A percentile compares a stretch with the other conserved stretches of the same genome.
Conservation (phyloP, 53 echinoderm and acorn worm species). For the Stichopus horrens region DNA sequence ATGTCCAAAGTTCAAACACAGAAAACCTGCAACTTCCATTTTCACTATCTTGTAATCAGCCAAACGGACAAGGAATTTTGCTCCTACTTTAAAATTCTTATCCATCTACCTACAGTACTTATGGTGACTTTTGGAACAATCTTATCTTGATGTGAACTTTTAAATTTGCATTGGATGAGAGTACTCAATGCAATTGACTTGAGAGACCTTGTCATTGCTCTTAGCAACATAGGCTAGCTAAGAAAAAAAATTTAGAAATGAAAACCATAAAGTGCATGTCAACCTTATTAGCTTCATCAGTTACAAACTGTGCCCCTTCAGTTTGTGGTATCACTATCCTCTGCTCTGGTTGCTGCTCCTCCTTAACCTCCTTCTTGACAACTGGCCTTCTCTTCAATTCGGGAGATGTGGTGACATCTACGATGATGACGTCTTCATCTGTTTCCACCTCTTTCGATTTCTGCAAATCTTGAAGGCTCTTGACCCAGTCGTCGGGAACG, state of each 20-base stretch:
- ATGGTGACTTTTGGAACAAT: too few species aligned
- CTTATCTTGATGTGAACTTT: too few species aligned
- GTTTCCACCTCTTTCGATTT: constrained; percentile 13
- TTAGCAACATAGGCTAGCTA: neutral
- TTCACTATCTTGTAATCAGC: too few species aligned
- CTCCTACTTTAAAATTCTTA: too few species aligned
- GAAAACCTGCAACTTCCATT: too few species aligned
- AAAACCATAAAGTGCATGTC: neutral
- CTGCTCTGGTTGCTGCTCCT: constrained; percentile 12
- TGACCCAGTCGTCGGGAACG: constrained; percentile 56
- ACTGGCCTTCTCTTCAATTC: constrained; percentile 7
- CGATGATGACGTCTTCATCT: constrained; percentile 67
- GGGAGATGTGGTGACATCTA: constrained; percentile 59
- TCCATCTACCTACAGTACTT: too few species aligned
- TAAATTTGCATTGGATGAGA: too few species aligned
- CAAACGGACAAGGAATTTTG: too few species aligned
- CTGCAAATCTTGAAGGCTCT: constrained; percentile 47
- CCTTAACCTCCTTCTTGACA: constrained; percentile 61
- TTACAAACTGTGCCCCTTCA: constrained; percentile 59
- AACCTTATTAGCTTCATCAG: constrained; percentile 79
- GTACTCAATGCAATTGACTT: too few species aligned
- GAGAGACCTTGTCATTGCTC: neutral
- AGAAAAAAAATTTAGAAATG: neutral
- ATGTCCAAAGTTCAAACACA: too few species aligned
- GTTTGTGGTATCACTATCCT: constrained; percentile 72